Evolutionary conservation across 2,888 invertebrate species (phyloP), one percentile per base, ranked within the genome.

Genomic region (Thumatha senex): DNA sequence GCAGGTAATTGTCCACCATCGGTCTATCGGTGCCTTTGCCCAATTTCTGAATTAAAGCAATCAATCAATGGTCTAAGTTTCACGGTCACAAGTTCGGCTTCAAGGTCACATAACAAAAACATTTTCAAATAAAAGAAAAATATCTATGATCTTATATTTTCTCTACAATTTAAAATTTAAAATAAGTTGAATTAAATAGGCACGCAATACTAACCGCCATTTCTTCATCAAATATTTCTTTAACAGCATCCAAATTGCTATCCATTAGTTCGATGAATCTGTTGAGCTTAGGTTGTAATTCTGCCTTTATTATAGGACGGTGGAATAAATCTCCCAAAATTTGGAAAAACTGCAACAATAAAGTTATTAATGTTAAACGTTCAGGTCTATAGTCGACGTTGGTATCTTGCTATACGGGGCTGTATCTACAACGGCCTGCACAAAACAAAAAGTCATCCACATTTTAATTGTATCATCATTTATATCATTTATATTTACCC

Each of bases 261-360:
- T 94, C 93, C 75, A 96, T 94, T 63, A 94, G 89, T 13, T 93
- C 87, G 0, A 96, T 83, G n/a, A 98, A 82, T 39, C 82, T 85
- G 0, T 92, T 86, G 67, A 95, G 94, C 74, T 95, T 95, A 0
- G 93, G 92, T 63, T 94, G 93, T 41, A 98, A 85, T 72, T 96
- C 96, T 0, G 89, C 80, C 62, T 93, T 94, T 60, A 98, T 96
- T 18, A 96, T 89, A 0, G 96, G 95, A 11, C 98, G 92, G 46
- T 96, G 94, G 44, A 96, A 89, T 47, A 98, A 84, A 46, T 94
- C 93, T 0, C 97, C 97, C 58, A 95, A 92, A 18, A 96, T 93
- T 89, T 95, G 93, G 57, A 95, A 92, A 50, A 95, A 90, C 94
- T 95, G 84, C 11, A 91, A 50, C 13, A 11, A 34, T 11, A 13